Conservation (phyloP, 1,140 invertebrate genomes). For the Kradibia gibbosae region DNA sequence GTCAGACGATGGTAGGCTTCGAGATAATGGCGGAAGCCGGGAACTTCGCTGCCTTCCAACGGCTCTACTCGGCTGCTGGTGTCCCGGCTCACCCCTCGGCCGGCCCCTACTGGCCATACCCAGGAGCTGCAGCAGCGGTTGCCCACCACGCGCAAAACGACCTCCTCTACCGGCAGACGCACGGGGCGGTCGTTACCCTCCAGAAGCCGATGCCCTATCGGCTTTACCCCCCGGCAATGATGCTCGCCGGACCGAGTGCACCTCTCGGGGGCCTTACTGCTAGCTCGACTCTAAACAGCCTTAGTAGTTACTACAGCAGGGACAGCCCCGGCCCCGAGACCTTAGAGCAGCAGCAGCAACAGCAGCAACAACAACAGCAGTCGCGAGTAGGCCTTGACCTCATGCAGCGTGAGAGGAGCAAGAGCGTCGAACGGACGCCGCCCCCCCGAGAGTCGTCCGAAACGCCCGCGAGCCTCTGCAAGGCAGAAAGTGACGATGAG, state of each 20-base stretch:
- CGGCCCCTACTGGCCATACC: constrained; percentile 76
- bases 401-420: constrained; percentile 55
- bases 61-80: constrained; percentile 82
- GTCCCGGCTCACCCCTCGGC: constrained; percentile 76
- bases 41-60: constrained; percentile 96
- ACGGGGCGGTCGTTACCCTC: constrained; percentile 80
- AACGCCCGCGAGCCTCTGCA: constrained; percentile 64
- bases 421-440: constrained; percentile 69
- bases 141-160: constrained; percentile 77
- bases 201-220: constrained; percentile 92
- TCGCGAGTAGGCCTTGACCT: background rate
- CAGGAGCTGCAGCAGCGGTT: constrained; percentile 58
- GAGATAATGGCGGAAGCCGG: constrained; percentile 97
- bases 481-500: constrained; percentile 75
- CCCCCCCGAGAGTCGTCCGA: constrained; percentile 55
- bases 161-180: constrained; percentile 83
- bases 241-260: constrained; percentile 78
- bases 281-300: constrained; percentile 72
- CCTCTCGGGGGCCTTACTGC: constrained; percentile 71
- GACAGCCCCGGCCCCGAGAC: constrained; percentile 29
- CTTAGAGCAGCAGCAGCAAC: constrained; percentile 68
- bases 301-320: constrained; percentile 77
- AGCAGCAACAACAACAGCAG: constrained; percentile 67
- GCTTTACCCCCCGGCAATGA: constrained; percentile 78
- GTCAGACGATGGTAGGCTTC: constrained; percentile 96